phyloP scores from a whole-genome alignment of 2,797 vertebrate species.

The Apogon talboti region DNA sequence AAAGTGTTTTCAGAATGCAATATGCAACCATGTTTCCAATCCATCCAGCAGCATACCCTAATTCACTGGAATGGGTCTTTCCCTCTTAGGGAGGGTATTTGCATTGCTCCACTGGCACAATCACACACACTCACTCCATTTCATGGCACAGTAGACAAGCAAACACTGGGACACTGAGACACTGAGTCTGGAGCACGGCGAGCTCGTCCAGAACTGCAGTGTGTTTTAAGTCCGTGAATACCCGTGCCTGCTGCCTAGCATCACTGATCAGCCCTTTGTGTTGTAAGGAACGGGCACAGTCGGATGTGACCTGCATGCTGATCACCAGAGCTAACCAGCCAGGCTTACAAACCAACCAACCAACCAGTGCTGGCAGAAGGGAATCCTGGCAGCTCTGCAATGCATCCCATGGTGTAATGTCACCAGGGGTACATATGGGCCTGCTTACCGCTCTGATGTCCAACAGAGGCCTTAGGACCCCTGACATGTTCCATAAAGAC shows the following conservation, averaged over 20 bases:
- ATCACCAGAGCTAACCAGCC: constrained; percentile 55
- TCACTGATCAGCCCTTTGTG: constrained; percentile 71
- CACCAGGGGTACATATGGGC: constrained; percentile 45
- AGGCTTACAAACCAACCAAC: constrained; percentile 28
- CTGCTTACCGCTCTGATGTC: constrained; percentile 51
- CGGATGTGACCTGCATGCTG: constrained; percentile 69
- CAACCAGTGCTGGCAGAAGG: constrained; percentile 56
- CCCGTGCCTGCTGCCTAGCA: constrained; percentile 68
- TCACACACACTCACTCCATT: constrained; percentile 66
- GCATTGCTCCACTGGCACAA: constrained; percentile 58
- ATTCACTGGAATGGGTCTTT: constrained; percentile 26
- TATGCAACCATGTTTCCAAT: constrained; percentile 26
- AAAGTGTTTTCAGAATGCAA: constrained; percentile 24
- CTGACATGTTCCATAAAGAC: constrained; percentile 44
- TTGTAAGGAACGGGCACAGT: constrained; percentile 50
- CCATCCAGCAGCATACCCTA: constrained; percentile 25
- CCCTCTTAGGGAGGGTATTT: constrained; percentile 45
- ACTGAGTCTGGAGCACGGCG: constrained; percentile 52
- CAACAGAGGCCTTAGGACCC: constrained; percentile 27
- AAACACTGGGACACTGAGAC: constrained; percentile 71
- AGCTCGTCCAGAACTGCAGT: constrained; percentile 44
- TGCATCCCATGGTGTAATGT: constrained; percentile 38
- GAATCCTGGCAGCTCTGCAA: constrained; percentile 40
- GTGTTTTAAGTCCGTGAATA: constrained; percentile 56
- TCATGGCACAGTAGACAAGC: constrained; percentile 71